Percentiles rank a stretch among this genome's conserved stretches.
These are phyloP conservation scores for Cryptocephalus moraei DNA, from an alignment of 2,888 invertebrate species.

Conservation along the genomic window DNA sequence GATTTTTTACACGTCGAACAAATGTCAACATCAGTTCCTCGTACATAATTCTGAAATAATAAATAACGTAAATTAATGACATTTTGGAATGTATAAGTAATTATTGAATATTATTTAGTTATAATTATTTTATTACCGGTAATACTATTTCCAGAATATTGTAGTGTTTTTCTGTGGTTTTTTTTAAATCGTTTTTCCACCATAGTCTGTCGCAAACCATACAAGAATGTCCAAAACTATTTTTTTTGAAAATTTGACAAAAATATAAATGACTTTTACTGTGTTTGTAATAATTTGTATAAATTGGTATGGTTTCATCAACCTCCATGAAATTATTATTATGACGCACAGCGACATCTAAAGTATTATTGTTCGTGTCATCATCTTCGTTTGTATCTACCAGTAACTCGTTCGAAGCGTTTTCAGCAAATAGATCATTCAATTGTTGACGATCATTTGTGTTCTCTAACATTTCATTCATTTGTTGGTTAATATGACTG, in stretches of 20 bases:
- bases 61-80: not conserved
- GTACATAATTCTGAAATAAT: not conserved
- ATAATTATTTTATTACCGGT: conserved; percentile 1
- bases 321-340: no score
- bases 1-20: not conserved
- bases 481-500: no score
- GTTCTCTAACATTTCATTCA: no score
- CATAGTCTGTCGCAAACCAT: not conserved
- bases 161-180: not conserved
- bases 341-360: no score
- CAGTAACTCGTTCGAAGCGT: no score
- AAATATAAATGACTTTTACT: not conserved
- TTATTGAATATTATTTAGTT: no score
- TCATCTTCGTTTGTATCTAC: no score
- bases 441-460: no score
- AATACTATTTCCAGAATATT: not conserved
- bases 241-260: not conserved
- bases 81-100: no score
- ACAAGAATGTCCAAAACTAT: not conserved
- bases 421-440: no score
- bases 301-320: not conserved
- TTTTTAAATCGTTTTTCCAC: not conserved
- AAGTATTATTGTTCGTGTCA: no score
- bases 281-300: not conserved
- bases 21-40: not conserved